Conservation (phyloP, 2,113 vertebrate genomes). For the Phocoena sinus region DNA sequence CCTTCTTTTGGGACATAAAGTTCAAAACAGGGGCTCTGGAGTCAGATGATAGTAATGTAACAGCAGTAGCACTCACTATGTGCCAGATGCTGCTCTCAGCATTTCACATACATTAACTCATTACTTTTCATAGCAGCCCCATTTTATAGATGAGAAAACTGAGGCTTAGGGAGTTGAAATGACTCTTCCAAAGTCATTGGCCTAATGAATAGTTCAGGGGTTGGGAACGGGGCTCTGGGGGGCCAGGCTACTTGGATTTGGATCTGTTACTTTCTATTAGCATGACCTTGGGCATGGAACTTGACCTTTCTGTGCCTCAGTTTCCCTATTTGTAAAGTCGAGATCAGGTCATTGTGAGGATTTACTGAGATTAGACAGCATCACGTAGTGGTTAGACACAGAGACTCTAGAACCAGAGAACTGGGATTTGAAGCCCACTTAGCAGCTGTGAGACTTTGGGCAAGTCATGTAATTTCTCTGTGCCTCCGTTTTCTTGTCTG, state of each 20-base stretch:
- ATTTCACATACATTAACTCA: rapidly evolving
- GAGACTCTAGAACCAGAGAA: background rate
- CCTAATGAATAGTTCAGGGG: background rate
- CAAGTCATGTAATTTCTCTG: background rate
- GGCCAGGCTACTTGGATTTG: background rate
- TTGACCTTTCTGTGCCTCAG: background rate
- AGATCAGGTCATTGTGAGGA: background rate
- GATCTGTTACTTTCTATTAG: background rate
- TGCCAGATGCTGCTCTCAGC: background rate
- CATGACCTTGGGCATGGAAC: background rate
- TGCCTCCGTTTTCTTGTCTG: background rate
- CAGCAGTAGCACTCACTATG: rapidly evolving
- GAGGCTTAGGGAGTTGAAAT: background rate
- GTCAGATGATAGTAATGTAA: no score
- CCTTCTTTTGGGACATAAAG: background rate
- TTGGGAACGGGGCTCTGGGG: background rate
- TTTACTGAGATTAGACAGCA: background rate
- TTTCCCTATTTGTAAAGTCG: background rate
- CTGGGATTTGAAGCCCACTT: background rate
- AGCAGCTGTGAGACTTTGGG: background rate
- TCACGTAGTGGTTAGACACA: background rate
- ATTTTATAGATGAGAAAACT: background rate
- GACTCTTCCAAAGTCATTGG: background rate
- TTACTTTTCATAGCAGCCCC: background rate
- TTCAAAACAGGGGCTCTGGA: background rate